These are phyloP conservation scores for Theocolax elegans DNA, from an alignment of 1,140 invertebrate genomes.

Conservation along the genomic window DNA sequence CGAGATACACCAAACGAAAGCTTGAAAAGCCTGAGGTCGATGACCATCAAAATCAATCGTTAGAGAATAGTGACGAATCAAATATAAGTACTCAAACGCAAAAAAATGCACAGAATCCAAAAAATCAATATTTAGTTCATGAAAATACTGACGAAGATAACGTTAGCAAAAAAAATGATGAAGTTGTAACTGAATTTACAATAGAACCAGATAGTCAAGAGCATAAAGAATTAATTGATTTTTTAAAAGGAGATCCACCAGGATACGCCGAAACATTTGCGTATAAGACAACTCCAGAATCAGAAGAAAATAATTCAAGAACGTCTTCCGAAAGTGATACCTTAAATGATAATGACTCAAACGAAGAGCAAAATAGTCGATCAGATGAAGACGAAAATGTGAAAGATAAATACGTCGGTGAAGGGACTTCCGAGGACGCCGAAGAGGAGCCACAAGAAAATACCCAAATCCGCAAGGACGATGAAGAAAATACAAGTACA, in stretches of 20 bases:
- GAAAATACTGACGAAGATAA: slow-evolving; percentile 41
- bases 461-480: neutral
- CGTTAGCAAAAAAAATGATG: neutral
- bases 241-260: slow-evolving; percentile 44
- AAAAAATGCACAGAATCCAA: slow-evolving; percentile 29
- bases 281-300: slow-evolving; percentile 33
- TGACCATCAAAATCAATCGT: neutral
- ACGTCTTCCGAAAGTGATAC: slow-evolving; percentile 20
- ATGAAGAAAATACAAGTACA: slow-evolving; percentile 29
- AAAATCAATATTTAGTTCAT: slow-evolving; percentile 45
- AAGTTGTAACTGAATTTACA: slow-evolving; percentile 45
- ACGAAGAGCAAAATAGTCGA: slow-evolving; percentile 27
- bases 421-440: slow-evolving; percentile 17
- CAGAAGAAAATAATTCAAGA: slow-evolving; percentile 22
- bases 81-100: slow-evolving; percentile 6
- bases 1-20: neutral
- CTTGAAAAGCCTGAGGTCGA: neutral
- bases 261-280: slow-evolving; percentile 45
- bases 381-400: slow-evolving; percentile 27
- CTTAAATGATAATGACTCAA: slow-evolving; percentile 32
- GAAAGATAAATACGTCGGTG: neutral
- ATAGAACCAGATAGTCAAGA: slow-evolving; percentile 22
- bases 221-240: slow-evolving; percentile 32
- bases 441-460: slow-evolving; percentile 20
- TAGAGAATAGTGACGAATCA: neutral